Conservation (phyloP, 1,140 invertebrate genomes). For the Helicoverpa zea region DNA sequence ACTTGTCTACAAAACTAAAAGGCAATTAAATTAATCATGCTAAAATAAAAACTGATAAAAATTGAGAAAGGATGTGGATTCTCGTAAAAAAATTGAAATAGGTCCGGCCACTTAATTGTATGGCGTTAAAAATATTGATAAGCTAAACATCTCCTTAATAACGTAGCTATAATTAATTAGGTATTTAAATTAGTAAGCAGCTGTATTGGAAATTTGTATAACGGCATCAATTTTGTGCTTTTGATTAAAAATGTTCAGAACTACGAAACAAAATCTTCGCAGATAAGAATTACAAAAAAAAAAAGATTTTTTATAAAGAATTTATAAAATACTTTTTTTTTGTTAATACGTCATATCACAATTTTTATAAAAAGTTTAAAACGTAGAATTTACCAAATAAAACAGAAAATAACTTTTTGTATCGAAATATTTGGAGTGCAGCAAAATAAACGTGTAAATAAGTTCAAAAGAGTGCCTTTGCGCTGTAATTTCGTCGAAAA, state of each 20-base stretch:
- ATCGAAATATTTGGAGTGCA: too few species aligned
- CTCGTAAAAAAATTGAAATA: constrained; percentile 9
- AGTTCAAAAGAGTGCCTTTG: not conserved
- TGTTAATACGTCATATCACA: too few species aligned
- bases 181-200: not conserved
- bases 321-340: too few species aligned
- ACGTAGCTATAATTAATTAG: not conserved
- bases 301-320: too few species aligned
- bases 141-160: not conserved
- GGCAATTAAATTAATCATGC: constrained; percentile 28
- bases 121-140: constrained; percentile 12
- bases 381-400: not conserved
- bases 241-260: too few species aligned
- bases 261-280: too few species aligned
- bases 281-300: too few species aligned
- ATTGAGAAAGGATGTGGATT: constrained; percentile 20
- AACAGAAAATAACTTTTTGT: not conserved
- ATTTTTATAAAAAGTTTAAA: too few species aligned
- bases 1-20: not conserved
- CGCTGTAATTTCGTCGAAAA: constrained; percentile 14
- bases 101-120: not conserved
- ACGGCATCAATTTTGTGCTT: too few species aligned
- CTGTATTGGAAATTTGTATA: not conserved
- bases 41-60: constrained; percentile 27
- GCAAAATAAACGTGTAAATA: not conserved